Conservation (phyloP, 2,797 vertebrate species). For the Chelon labrosus region DNA sequence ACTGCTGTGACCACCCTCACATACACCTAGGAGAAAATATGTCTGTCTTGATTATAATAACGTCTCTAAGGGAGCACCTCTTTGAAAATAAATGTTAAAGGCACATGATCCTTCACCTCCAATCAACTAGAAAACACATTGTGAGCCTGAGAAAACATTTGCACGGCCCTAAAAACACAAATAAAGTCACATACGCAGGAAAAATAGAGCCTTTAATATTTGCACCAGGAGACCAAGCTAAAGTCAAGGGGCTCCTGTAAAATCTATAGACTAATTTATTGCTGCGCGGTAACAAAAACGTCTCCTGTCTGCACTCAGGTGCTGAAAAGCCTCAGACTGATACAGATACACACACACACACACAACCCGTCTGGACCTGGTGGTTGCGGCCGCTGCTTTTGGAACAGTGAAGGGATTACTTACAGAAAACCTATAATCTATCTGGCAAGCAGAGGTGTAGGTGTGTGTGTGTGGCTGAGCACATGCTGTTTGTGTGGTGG, state of each 20-base stretch:
- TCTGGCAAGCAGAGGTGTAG: conserved; percentile 59
- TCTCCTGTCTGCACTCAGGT: conserved; percentile 72
- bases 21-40: conserved; percentile 27
- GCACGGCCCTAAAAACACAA: conserved; percentile 61
- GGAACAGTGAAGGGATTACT: conserved; percentile 66
- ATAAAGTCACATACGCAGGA: conserved; percentile 33
- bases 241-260: conserved; percentile 43
- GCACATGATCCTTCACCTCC: conserved; percentile 57
- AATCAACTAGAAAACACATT: conserved; percentile 63
- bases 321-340: conserved; percentile 78
- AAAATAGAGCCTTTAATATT: conserved; percentile 44
- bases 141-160: conserved; percentile 64
- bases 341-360: conserved; percentile 56
- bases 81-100: conserved; percentile 63
- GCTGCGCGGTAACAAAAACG: conserved; percentile 58
- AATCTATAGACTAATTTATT: conserved; percentile 55
- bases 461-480: conserved; percentile 38
- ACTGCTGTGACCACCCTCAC: background rate
- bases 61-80: conserved; percentile 58
- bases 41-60: conserved; percentile 67
- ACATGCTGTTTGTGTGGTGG: conserved; percentile 59
- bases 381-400: conserved; percentile 61
- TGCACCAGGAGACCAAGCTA: conserved; percentile 18
- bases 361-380: conserved; percentile 53
- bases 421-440: conserved; percentile 76